phyloP scores from a whole-genome alignment of 2,888 invertebrate species.

The Portevinia maculata region DNA sequence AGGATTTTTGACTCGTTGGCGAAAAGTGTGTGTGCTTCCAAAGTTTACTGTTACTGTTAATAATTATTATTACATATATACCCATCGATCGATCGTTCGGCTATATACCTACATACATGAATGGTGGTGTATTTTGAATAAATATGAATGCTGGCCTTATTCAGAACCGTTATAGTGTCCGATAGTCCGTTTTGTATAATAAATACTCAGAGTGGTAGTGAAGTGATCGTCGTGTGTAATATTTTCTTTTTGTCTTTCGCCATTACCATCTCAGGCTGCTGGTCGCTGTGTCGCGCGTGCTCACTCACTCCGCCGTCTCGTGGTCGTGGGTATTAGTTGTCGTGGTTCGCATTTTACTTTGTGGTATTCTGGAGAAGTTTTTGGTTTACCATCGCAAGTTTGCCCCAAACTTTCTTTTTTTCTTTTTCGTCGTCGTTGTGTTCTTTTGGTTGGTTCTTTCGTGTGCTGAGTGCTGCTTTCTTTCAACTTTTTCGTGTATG shows the following conservation, averaged over 20 bases:
- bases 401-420: constrained; percentile 71
- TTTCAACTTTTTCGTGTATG: constrained; percentile 28
- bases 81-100: constrained; percentile 34
- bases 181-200: constrained; percentile 73
- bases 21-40: constrained; percentile 1
- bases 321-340: constrained; percentile 30
- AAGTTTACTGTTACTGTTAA: constrained; percentile 38
- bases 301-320: constrained; percentile 58
- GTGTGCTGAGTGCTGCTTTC: constrained; percentile 34
- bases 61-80: constrained; percentile 28
- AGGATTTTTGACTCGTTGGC: constrained; percentile 19
- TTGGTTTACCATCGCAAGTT: constrained; percentile 66
- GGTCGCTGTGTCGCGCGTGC: constrained; percentile 54
- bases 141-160: constrained; percentile 80
- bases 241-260: constrained; percentile 69
- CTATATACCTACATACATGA: constrained; percentile 47
- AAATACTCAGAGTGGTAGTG: constrained; percentile 49
- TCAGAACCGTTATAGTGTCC: constrained; percentile 81
- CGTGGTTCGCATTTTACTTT: constrained; percentile 52
- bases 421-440: constrained; percentile 11
- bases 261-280: constrained; percentile 64
- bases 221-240: constrained; percentile 55
- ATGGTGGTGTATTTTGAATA: constrained; percentile 79
- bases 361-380: constrained; percentile 70
- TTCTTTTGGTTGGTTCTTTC: constrained; percentile 54